Percentiles rank a stretch among this genome's conserved stretches.
These are phyloP conservation scores for Trypoxylus dichotomus DNA, from an alignment of 1,140 invertebrate genomes.

Conservation along the genomic window DNA sequence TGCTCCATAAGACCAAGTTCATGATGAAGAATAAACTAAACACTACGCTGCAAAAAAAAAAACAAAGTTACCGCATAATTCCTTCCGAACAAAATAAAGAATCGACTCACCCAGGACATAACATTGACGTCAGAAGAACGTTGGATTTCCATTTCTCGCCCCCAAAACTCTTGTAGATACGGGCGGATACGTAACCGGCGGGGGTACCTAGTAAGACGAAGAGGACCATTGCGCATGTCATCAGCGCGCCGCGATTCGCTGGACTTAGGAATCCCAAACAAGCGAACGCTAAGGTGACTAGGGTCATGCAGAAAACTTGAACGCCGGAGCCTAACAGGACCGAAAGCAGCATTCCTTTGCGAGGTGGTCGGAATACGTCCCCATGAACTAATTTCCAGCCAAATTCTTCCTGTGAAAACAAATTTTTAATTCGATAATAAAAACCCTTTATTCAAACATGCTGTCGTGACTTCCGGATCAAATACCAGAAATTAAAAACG, in stretches of 20 bases:
- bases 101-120: constrained; percentile 84
- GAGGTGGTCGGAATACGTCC: constrained; percentile 93
- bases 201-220: constrained; percentile 94
- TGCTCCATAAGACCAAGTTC: constrained; percentile 94
- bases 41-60: constrained; percentile 70
- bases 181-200: constrained; percentile 93
- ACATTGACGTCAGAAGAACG: constrained; percentile 91
- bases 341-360: constrained; percentile 94
- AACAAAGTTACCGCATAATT: not conserved
- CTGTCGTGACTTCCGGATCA: too few relatives aligned
- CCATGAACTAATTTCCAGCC: constrained; percentile 98
- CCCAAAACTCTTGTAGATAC: constrained; percentile 97
- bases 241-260: constrained; percentile 95
- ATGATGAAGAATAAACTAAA: constrained; percentile 95
- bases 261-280: constrained; percentile 97
- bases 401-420: constrained; percentile 86
- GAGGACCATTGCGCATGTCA: constrained; percentile 96
- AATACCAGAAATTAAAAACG: too few relatives aligned
- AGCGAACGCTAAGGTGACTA: constrained; percentile 88
- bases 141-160: constrained; percentile 99
- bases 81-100: not conserved
- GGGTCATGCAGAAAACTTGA: constrained; percentile 83
- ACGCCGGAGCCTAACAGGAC: constrained; percentile 93
- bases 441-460: too few relatives aligned
- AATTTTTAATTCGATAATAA: too few relatives aligned